Evolutionary conservation across 2,113 vertebrate species (phyloP).

Genomic region (Pithys albifrons): DNA sequence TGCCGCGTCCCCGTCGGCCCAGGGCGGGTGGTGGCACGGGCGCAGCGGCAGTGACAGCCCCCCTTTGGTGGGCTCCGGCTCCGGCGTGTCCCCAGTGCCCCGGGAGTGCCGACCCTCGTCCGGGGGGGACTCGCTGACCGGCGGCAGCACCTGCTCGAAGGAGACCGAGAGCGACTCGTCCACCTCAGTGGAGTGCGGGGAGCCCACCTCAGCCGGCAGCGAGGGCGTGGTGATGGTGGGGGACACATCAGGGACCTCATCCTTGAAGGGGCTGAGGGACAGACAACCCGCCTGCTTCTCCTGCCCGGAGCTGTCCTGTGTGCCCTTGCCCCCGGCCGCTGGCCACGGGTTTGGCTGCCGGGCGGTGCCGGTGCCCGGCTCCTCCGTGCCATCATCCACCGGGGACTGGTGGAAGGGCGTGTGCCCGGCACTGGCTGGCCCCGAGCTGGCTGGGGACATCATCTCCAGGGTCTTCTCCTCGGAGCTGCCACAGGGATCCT

Average conservation of each 20-base stretch:
- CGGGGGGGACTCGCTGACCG: conserved; percentile 72
- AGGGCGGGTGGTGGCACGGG: conserved; percentile 65
- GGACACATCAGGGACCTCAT: conserved; percentile 77
- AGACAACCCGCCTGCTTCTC: conserved; percentile 79
- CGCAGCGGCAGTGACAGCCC: conserved; percentile 79
- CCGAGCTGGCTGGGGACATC: conserved; percentile 71
- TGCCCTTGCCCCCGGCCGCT: neutral
- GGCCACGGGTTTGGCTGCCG: conserved; percentile 42
- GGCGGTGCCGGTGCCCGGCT: neutral
- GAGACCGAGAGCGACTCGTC: conserved; percentile 89
- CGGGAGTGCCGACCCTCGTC: conserved; percentile 35
- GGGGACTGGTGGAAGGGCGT: conserved; percentile 83
- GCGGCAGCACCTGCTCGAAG: conserved; percentile 83
- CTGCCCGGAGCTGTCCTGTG: conserved; percentile 64
- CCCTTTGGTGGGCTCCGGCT: conserved; percentile 27
- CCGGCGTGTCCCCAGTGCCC: conserved; percentile 51
- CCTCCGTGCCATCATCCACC: conserved; percentile 68
- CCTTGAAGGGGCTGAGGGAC: conserved; percentile 82
- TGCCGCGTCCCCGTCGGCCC: conserved; percentile 38
- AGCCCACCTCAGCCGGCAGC: conserved; percentile 85
- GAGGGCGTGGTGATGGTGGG: conserved; percentile 85
- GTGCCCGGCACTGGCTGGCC: conserved; percentile 68
- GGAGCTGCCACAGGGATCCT: conserved; percentile 73
- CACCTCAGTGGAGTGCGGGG: conserved; percentile 88
- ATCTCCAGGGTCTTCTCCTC: conserved; percentile 84